A percentile compares a stretch with the other conserved stretches of the same genome.
phyloP scores from a whole-genome alignment of 2,888 invertebrate genomes.

The Oscheius myriophilus region DNA sequence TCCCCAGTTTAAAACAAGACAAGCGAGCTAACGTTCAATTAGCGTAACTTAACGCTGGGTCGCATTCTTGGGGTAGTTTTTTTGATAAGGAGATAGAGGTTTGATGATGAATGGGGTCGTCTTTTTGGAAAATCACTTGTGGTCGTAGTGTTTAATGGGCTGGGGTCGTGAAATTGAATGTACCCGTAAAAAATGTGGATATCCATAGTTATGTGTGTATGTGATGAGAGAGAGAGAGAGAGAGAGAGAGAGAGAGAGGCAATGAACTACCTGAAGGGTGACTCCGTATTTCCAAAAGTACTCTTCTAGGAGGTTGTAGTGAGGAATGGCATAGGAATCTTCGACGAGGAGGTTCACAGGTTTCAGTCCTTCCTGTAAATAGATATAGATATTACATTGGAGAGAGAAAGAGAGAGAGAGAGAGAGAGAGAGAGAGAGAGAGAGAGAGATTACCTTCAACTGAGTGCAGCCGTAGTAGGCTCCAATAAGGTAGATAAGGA shows the following conservation, averaged over 20 bases:
- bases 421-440: background rate
- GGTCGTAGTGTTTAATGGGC: too few relatives aligned
- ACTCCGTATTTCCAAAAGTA: constrained; percentile 70
- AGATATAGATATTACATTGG: background rate
- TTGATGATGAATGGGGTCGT: too few relatives aligned
- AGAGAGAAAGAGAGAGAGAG: background rate
- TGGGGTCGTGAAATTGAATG: too few relatives aligned
- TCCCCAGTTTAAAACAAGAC: too few relatives aligned
- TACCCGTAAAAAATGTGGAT: too few relatives aligned
- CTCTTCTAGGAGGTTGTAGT: constrained; percentile 61
- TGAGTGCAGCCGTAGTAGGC: constrained; percentile 69
- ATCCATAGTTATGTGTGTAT: too few relatives aligned
- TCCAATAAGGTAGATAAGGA: constrained; percentile 64
- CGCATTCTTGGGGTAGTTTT: too few relatives aligned
- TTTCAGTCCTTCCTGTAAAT: constrained; percentile 56
- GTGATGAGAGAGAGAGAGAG: background rate
- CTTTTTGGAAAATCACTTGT: too few relatives aligned
- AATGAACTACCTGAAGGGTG: constrained; percentile 55
- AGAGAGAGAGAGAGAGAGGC: background rate
- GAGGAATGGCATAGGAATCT: constrained; percentile 69
- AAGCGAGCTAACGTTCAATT: too few relatives aligned
- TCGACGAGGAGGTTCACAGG: constrained; percentile 68
- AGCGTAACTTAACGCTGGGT: too few relatives aligned
- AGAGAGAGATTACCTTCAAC: constrained; percentile 39
- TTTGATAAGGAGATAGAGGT: too few relatives aligned